Percentiles rank a stretch among this genome's conserved stretches.
phyloP scores from a whole-genome alignment of 2,113 vertebrate species.

The Ranitomeya variabilis region DNA sequence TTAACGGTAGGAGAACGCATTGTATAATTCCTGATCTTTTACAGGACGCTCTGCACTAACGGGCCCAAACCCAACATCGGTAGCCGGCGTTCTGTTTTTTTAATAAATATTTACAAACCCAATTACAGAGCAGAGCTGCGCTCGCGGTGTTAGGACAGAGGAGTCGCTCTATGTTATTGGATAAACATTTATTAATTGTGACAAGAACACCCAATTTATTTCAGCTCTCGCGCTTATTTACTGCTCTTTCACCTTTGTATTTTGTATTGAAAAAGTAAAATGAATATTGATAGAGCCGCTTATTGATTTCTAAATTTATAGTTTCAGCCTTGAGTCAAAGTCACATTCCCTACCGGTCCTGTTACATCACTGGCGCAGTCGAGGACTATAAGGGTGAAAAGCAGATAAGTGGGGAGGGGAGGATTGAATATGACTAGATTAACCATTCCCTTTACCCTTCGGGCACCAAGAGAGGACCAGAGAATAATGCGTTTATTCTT shows the following conservation, averaged over 20 bases:
- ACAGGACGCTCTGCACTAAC: not conserved
- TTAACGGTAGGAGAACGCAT: not conserved
- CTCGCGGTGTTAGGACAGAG: slow-evolving; percentile 56
- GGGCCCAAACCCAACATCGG: not conserved
- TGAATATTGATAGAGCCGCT: slow-evolving; percentile 82
- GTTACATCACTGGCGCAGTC: slow-evolving; percentile 63
- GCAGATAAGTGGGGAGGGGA: not conserved
- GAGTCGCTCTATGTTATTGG: slow-evolving; percentile 66
- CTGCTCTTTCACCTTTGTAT: slow-evolving; percentile 80
- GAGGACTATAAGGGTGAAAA: not conserved
- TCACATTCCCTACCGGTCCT: slow-evolving; percentile 70
- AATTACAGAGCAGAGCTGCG: slow-evolving; percentile 21
- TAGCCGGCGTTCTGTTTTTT: not conserved
- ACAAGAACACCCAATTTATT: slow-evolving; percentile 80
- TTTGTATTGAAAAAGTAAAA: slow-evolving; percentile 81
- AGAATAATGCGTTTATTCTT: not conserved
- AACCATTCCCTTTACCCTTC: not conserved
- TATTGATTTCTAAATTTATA: slow-evolving; percentile 82
- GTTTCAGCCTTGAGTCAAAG: slow-evolving; percentile 74
- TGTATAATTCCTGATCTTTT: not conserved
- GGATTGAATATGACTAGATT: not conserved
- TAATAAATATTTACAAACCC: slow-evolving; percentile 49
- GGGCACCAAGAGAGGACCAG: not conserved
- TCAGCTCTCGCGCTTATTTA: slow-evolving; percentile 77
- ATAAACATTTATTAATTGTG: slow-evolving; percentile 81